phyloP scores from a whole-genome alignment of 2,888 invertebrate genomes.

The Drosophila paucipuncta region DNA sequence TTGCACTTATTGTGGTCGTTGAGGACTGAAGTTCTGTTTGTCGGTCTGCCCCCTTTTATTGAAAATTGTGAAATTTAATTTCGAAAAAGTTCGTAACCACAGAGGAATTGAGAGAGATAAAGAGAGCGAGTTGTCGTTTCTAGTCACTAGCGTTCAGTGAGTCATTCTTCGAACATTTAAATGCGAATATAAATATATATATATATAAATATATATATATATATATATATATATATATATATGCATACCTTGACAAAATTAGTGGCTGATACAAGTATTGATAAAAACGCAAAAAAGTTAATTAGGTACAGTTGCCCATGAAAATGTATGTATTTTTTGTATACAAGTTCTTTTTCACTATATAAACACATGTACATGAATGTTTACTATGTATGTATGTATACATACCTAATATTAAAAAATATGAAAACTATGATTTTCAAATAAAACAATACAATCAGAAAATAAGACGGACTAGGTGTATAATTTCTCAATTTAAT shows the following conservation, averaged over 20 bases:
- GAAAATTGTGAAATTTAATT: slow-evolving; percentile 60
- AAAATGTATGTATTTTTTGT: neutral
- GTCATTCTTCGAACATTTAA: slow-evolving; percentile 17
- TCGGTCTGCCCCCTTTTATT: slow-evolving; percentile 41
- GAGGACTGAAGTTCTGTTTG: slow-evolving; percentile 46
- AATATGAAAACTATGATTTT: neutral
- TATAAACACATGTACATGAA: neutral
- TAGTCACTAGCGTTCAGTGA: slow-evolving; percentile 17
- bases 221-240: neutral
- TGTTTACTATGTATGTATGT: neutral
- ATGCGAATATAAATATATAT: neutral
- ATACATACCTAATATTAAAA: neutral
- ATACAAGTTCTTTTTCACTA: neutral
- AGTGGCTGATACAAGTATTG: neutral
- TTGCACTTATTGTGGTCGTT: slow-evolving; percentile 39
- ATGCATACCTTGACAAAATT: neutral
- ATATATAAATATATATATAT: neutral
- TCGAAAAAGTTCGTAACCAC: slow-evolving; percentile 54
- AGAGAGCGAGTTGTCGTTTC: slow-evolving; percentile 1
- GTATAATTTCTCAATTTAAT: neutral
- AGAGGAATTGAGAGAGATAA: slow-evolving; percentile 4
- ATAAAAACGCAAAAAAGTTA: neutral
- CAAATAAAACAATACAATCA: neutral
- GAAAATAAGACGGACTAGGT: no score
- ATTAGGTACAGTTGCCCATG: neutral